Conservation (phyloP, 2,797 vertebrate species). For the Rhinatrema bivittatum region DNA sequence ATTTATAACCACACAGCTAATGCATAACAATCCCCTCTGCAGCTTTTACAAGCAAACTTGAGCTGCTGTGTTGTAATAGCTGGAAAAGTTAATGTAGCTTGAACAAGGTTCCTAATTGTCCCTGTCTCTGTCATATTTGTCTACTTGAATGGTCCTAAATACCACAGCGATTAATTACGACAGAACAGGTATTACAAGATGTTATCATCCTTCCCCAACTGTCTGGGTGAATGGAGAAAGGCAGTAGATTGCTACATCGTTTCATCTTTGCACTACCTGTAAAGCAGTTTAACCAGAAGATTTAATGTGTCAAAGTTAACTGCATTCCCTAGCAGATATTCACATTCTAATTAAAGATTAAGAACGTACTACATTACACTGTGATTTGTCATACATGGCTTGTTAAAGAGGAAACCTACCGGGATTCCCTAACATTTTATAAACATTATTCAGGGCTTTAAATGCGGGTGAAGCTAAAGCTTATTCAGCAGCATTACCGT, state of each 20-base stretch:
- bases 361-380: constrained; percentile 77
- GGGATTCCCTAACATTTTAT: constrained; percentile 75
- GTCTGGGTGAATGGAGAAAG: constrained; percentile 72
- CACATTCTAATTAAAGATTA: constrained; percentile 81
- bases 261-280: constrained; percentile 72
- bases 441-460: constrained; percentile 71
- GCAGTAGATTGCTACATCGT: constrained; percentile 59
- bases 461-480: constrained; percentile 62
- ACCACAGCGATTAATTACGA: constrained; percentile 96
- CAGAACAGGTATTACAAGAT: constrained; percentile 83
- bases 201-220: constrained; percentile 75
- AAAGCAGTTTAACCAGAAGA: constrained; percentile 75
- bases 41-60: constrained; percentile 81
- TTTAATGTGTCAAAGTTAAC: constrained; percentile 76
- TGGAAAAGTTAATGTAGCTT: constrained; percentile 97
- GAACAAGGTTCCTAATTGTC: constrained; percentile 96
- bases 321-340: constrained; percentile 66
- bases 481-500: constrained; percentile 49
- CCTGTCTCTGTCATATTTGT: constrained; percentile 98
- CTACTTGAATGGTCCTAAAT: constrained; percentile 95
- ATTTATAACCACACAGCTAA: constrained; percentile 77
- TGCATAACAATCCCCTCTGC: constrained; percentile 74
- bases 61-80: constrained; percentile 82
- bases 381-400: constrained; percentile 84
- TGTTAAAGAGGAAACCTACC: constrained; percentile 77